phyloP scores from a whole-genome alignment of 2,888 invertebrate genomes.

The Oithona nana region DNA sequence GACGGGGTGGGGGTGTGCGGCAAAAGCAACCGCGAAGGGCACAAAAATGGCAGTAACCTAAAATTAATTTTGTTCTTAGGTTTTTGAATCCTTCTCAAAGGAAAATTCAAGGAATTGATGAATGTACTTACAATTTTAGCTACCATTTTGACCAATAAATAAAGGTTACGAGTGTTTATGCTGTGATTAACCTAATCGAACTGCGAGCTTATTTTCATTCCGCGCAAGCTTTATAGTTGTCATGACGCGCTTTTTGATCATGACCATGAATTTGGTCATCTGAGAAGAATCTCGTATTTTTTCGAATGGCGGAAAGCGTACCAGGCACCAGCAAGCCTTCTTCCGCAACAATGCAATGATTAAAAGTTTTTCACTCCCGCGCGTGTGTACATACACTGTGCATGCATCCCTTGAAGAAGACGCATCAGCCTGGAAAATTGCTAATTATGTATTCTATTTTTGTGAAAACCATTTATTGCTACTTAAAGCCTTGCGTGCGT shows the following conservation, averaged over 20 bases:
- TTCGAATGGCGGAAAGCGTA: too few relatives aligned
- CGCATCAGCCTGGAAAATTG: too few relatives aligned
- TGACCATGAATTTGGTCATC: neutral
- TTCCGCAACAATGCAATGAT: too few relatives aligned
- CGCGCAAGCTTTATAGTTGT: neutral
- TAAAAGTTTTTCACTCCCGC: too few relatives aligned
- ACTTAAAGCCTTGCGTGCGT: too few relatives aligned
- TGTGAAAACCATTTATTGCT: too few relatives aligned
- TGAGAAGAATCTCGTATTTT: neutral
- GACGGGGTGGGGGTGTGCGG: constrained; percentile 16
- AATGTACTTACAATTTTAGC: neutral
- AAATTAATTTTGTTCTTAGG: neutral
- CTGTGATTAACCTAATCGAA: neutral
- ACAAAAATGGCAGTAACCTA: constrained; percentile 12
- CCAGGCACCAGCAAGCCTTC: too few relatives aligned
- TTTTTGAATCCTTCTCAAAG: too few relatives aligned
- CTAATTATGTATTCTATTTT: too few relatives aligned
- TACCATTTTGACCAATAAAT: neutral
- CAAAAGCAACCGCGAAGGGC: constrained; percentile 15
- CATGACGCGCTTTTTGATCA: neutral
- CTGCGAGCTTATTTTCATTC: neutral
- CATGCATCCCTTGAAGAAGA: too few relatives aligned
- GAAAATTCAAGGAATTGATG: neutral
- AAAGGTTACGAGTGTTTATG: neutral
- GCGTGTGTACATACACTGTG: too few relatives aligned